Conservation (phyloP, 2,888 invertebrate genomes). For the Amiota mariae region DNA sequence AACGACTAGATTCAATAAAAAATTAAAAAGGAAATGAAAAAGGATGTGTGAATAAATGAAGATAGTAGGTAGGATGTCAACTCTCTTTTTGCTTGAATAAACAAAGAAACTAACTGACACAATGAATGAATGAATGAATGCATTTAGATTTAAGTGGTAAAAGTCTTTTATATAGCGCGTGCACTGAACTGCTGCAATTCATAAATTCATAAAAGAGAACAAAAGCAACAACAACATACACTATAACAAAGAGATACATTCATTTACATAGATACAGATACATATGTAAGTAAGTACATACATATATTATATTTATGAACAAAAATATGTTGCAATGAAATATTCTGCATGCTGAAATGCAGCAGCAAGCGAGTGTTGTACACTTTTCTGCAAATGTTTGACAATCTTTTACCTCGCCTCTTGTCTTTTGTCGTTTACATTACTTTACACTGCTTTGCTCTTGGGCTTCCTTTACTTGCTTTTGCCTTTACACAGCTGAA, state of each 20-base stretch:
- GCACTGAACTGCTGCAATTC: background rate
- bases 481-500: background rate
- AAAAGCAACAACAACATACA: background rate
- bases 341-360: too few relatives aligned
- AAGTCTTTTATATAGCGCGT: background rate
- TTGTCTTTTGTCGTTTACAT: too few relatives aligned
- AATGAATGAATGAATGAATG: constrained; percentile 21
- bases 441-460: too few relatives aligned
- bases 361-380: too few relatives aligned
- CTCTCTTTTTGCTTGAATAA: background rate
- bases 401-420: too few relatives aligned
- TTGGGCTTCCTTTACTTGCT: background rate
- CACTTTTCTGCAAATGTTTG: too few relatives aligned
- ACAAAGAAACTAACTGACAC: background rate
- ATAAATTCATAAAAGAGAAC: too few relatives aligned
- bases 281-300: too few relatives aligned
- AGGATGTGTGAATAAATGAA: background rate
- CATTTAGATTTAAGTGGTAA: constrained; percentile 20
- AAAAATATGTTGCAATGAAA: too few relatives aligned
- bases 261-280: background rate
- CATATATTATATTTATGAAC: too few relatives aligned
- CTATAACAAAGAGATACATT: background rate
- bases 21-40: background rate
- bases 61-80: constrained; percentile 26
- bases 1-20: background rate